A percentile compares a stretch with the other conserved stretches of the same genome.
Evolutionary conservation across 23 tunicate species (phyloP).

Genomic region (Aplidium turbinatum): DNA sequence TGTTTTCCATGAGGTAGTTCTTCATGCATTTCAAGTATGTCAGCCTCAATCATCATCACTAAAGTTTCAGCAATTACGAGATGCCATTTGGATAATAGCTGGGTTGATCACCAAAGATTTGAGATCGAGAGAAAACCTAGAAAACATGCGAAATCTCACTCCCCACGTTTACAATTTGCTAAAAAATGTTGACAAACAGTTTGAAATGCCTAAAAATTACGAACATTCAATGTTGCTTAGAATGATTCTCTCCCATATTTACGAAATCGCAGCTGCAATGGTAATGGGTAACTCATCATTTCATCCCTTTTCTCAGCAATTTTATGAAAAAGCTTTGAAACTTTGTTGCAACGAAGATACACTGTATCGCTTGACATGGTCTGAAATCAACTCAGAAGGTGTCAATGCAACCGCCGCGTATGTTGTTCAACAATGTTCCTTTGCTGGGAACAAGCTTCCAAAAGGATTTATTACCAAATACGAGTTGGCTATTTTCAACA

Average conservation of each 20-base stretch:
- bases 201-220: not conserved
- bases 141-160: constrained; percentile 26
- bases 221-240: not conserved
- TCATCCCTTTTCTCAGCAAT: not conserved
- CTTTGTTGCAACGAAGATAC: constrained; percentile 5
- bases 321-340: constrained; percentile 23
- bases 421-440: constrained; percentile 3
- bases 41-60: too few relatives aligned
- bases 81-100: constrained; percentile 32
- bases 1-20: constrained; percentile 54
- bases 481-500: too few relatives aligned
- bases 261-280: constrained; percentile 46
- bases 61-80: constrained; percentile 19
- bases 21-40: constrained; percentile 41
- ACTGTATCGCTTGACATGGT: not conserved
- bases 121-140: constrained; percentile 13
- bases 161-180: constrained; percentile 32
- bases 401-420: constrained; percentile 18
- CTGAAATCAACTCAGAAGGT: not conserved
- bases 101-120: constrained; percentile 49
- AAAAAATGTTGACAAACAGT: not conserved
- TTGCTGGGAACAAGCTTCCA: constrained; percentile 16
- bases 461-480: constrained; percentile 28
- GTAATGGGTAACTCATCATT: constrained; percentile 12
- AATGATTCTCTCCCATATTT: constrained; percentile 29